Evolutionary conservation across 2,113 vertebrate species (phyloP), one percentile per base, ranked within the genome.

Genomic region (Pituophis catenifer): DNA sequence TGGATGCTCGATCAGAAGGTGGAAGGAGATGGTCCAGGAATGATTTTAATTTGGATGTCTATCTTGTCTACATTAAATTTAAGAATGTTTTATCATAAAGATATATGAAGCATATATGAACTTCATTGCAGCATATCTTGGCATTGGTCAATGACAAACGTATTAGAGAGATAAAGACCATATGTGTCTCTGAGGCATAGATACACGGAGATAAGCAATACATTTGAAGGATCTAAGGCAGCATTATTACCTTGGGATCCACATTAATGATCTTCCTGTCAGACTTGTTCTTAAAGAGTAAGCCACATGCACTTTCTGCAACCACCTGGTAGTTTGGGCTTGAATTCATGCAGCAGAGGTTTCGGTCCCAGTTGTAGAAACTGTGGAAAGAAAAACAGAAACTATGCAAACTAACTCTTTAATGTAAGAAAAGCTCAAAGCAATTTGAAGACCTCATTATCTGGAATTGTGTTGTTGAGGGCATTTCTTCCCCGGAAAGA

Each of bases 301-400:
- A 96, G 65, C 98, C 98, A 23, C 95, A 96, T 13, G 97, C 96
- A 92, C 98, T 97, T 75, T 99, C 98, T 17, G 98, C 96, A 96
- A 98, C 97, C 96, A 98, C 98, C 94, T 98, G 96, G 91, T 98
- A 99, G 98, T 99, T 99, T 12, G 97, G 96, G 95, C 98, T 99
- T 87, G 97, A 96, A 95, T 98, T 98, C 92, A 97, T 98, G 44
- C 97, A 89, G 93, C 97, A 97, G 93, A 97, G 91, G 87, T 98
- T 98, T 29, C 96, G 98, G 93, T 98, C 97, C 98, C 98, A 98
- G 96, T 99, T 99, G 97, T 98, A 99, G 98, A 98, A 99, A 94
- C 98, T 99, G 92, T 58, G 93, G 95, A 95, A 95, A 96, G 26
- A 91, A 95, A 75, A 94, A 95, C 87, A 94, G 89, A 93, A 96